Percentiles rank a stretch among this genome's conserved stretches.
Conservation (phyloP, 2,888 invertebrate genomes). For the Rotaria sp. region DNA sequence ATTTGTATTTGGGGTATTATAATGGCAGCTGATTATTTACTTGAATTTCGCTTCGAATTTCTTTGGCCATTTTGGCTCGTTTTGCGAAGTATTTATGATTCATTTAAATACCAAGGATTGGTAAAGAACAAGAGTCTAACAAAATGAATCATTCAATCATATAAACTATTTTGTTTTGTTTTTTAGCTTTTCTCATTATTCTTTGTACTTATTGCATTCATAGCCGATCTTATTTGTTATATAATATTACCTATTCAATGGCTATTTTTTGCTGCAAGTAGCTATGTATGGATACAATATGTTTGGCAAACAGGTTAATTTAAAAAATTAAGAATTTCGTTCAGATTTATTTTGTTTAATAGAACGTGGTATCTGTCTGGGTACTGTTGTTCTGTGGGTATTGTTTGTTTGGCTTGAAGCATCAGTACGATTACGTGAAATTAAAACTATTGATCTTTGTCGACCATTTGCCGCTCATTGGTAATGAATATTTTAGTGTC, state of each 20-base stretch:
- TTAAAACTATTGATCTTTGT: slow-evolving; percentile 78
- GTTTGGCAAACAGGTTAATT: slow-evolving; percentile 85
- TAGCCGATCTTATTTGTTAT: slow-evolving; percentile 95
- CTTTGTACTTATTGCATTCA: slow-evolving; percentile 92
- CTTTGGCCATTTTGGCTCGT: slow-evolving; percentile 97
- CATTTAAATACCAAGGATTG: slow-evolving; percentile 93
- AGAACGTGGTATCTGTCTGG: slow-evolving; percentile 86
- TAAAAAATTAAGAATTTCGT: background rate
- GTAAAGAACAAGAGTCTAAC: slow-evolving; percentile 61
- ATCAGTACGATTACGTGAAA: slow-evolving; percentile 70
- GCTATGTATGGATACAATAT: slow-evolving; percentile 97
- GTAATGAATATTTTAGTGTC: slow-evolving; percentile 59
- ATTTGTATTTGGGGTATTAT: slow-evolving; percentile 87
- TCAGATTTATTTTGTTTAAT: slow-evolving; percentile 48
- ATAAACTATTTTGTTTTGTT: slow-evolving; percentile 41
- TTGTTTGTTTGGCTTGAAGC: slow-evolving; percentile 88
- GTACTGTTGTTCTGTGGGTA: slow-evolving; percentile 85
- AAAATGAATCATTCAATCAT: slow-evolving; percentile 41
- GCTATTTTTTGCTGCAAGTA: slow-evolving; percentile 93
- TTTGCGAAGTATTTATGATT: slow-evolving; percentile 86
- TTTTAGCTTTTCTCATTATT: slow-evolving; percentile 87
- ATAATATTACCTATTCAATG: slow-evolving; percentile 96
- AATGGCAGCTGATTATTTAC: slow-evolving; percentile 85
- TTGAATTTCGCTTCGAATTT: slow-evolving; percentile 97
- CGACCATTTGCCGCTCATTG: slow-evolving; percentile 93